Evolutionary conservation across 2,797 vertebrate genomes (phyloP).

Genomic region (Tokudaia muenninki): DNA sequence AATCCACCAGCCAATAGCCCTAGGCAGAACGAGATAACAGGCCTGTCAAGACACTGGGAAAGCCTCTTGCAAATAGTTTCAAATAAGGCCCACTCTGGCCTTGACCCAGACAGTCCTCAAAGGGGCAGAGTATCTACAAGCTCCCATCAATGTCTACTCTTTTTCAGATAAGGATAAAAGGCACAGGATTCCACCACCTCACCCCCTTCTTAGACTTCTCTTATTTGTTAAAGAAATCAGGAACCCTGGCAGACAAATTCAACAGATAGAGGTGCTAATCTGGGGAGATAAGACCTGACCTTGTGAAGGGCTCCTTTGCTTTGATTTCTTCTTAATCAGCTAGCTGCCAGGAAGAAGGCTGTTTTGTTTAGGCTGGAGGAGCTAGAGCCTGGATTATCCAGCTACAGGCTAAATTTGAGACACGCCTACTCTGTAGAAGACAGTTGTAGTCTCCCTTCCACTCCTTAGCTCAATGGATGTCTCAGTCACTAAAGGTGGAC

Average conservation of each 20-base stretch:
- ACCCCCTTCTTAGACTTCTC: neutral
- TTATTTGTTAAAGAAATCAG: constrained; percentile 64
- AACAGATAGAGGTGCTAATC: constrained; percentile 46
- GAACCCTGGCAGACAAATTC: constrained; percentile 24
- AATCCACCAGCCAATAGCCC: neutral
- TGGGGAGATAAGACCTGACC: neutral
- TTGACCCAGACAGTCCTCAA: neutral
- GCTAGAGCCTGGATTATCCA: neutral
- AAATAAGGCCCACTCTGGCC: neutral
- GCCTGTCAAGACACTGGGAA: neutral
- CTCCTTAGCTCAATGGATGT: neutral
- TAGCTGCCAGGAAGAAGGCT: constrained; percentile 32
- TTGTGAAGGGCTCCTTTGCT: constrained; percentile 21
- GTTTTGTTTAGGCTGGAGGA: constrained; percentile 15
- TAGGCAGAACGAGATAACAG: neutral
- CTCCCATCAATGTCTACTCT: neutral
- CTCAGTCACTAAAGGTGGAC: neutral
- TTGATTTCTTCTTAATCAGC: constrained; percentile 55
- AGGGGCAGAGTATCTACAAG: neutral
- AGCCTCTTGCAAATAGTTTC: neutral
- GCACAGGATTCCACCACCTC: accelerated
- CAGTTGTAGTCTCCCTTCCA: neutral
- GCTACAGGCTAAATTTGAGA: neutral
- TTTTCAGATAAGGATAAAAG: neutral
- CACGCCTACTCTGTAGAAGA: neutral